Conservation (phyloP, 2,888 invertebrate species). For the Callyntrura guangdongensis region DNA sequence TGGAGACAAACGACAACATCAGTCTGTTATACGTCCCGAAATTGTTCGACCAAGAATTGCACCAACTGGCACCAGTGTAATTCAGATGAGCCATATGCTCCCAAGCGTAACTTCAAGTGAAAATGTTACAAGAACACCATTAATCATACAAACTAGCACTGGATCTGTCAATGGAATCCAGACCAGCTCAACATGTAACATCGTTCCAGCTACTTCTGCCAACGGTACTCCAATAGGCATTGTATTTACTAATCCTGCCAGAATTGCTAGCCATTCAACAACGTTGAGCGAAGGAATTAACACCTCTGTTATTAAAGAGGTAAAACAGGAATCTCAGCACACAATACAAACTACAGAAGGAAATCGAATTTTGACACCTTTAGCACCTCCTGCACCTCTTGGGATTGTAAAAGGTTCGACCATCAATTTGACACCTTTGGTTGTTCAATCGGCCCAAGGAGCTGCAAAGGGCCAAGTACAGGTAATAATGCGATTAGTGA, state of each 20-base stretch:
- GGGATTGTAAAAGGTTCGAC: slow-evolving; percentile 82
- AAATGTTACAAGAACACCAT: slow-evolving; percentile 57
- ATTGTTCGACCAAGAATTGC: slow-evolving; percentile 82
- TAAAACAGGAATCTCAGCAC: slow-evolving; percentile 75
- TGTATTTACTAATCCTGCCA: slow-evolving; percentile 80
- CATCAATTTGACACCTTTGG: slow-evolving; percentile 83
- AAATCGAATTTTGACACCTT: slow-evolving; percentile 59
- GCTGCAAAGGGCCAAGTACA: slow-evolving; percentile 77
- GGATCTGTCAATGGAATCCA: slow-evolving; percentile 84
- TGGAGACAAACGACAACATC: slow-evolving; percentile 75
- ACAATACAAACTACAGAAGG: slow-evolving; percentile 11
- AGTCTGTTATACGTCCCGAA: slow-evolving; percentile 84
- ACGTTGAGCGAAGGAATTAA: slow-evolving; percentile 16
- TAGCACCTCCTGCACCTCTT: slow-evolving; percentile 81
- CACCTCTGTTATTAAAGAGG: slow-evolving; percentile 82
- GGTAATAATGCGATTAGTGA: slow-evolving; percentile 31
- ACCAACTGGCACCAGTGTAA: slow-evolving; percentile 90
- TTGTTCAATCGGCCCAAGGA: slow-evolving; percentile 79
- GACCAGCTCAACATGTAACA: slow-evolving; percentile 90
- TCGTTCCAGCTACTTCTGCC: slow-evolving; percentile 71
- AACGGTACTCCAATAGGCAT: slow-evolving; percentile 83
- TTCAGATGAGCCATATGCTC: slow-evolving; percentile 91
- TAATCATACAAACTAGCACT: slow-evolving; percentile 69
- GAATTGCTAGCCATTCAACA: slow-evolving; percentile 27
- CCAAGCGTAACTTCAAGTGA: slow-evolving; percentile 22